Evolutionary conservation across 2,888 invertebrate species (phyloP), one percentile per base, ranked within the genome.

Genomic region (Pomacea canaliculata): DNA sequence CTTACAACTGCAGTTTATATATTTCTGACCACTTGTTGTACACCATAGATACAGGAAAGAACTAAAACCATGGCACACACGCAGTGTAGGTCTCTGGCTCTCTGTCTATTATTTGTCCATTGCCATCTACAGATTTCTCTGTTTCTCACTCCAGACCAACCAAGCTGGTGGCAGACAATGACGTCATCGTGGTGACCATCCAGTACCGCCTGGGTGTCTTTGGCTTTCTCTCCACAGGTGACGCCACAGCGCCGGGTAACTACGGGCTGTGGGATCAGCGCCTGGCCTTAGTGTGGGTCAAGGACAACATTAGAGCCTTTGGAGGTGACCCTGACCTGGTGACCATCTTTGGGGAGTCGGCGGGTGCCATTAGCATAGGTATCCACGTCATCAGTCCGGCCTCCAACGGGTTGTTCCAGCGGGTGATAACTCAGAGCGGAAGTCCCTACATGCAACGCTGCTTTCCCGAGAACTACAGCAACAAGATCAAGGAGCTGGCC

Each of bases 211-310:
- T 66, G 7, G 76, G 77, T 5, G 77, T 74, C 8, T 77, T 79
- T 48, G 79, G 79, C 7, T 79, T 77, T 63, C 46, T 79, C 46
- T 69, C 67, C 65, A 68, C 77, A 1, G 60, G 70, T 12, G 79
- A 79, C n/a, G 73, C 49, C 10, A 63, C 16, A 7, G 51, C 76
- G 16, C 75, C 76, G 0, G 59, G 71, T 18, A 79, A 79, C 71
- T 70, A 70, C 59, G 79, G 79, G 8, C 60, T 79, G n/a, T 79
- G 79, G 79, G 79, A 79, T 62, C 77, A 77, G 67, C 60, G 63
- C 51, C 67, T 79, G 65, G 79, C 79, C 10, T 66, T 77, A 3
- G 66, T 66, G n/a, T 79, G 79, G 79, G 79, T 79, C 46, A 74
- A 77, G 59, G 75, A 77, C 23, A 73, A 79, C 48, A 75, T 77